phyloP scores from a whole-genome alignment of 1,140 invertebrate genomes.

The Pogonomyrmex californicus region DNA sequence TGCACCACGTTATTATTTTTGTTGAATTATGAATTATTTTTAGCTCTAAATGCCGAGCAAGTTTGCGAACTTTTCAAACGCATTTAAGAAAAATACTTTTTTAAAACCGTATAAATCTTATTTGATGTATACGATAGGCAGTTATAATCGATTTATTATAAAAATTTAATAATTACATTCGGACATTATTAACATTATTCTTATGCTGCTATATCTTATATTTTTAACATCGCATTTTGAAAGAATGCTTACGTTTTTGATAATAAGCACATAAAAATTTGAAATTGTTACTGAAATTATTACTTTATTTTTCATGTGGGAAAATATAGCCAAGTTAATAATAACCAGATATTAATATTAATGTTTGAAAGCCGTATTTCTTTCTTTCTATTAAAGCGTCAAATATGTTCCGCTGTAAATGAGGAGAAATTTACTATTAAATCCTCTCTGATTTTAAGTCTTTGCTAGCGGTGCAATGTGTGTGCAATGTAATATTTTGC shows the following conservation, averaged over 20 bases:
- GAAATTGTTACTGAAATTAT: not conserved
- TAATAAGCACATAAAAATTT: not conserved
- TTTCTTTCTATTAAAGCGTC: not conserved
- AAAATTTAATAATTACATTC: not conserved
- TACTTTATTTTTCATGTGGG: not conserved
- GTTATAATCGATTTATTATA: not conserved
- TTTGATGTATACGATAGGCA: not conserved
- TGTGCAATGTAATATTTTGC: conserved; percentile 32
- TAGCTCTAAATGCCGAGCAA: not conserved
- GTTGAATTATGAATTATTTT: not conserved
- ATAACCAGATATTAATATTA: conserved; percentile 30
- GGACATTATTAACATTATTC: not conserved
- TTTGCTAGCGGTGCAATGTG: not conserved
- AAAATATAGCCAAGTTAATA: not conserved
- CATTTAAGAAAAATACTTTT: not conserved
- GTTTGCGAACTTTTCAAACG: not conserved
- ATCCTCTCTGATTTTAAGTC: conserved; percentile 16
- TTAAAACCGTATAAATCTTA: not conserved
- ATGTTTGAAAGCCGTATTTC: not conserved
- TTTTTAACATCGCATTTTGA: not conserved
- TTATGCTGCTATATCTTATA: not conserved
- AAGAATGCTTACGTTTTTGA: not conserved
- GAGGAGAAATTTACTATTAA: conserved; percentile 26
- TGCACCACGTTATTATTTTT: conserved; percentile 40
- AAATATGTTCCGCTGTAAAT: not conserved